phyloP scores from a whole-genome alignment of 2,888 invertebrate species.

The Netelia inedita region DNA sequence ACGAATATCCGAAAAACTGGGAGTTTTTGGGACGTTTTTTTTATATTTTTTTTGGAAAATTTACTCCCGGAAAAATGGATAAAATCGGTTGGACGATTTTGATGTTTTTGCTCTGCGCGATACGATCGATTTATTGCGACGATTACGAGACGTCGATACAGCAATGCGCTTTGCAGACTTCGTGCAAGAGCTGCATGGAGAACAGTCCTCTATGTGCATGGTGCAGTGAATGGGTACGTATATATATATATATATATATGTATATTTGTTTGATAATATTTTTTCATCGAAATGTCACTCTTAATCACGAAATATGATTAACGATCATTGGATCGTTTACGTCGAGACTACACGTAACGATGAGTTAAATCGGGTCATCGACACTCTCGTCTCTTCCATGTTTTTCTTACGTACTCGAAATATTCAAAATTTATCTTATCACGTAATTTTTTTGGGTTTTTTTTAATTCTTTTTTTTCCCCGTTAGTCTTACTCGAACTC shows the following conservation, averaged over 20 bases:
- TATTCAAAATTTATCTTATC: neutral
- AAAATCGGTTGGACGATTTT: conserved; percentile 15
- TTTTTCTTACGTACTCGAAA: neutral
- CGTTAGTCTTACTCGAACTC: conserved; percentile 76
- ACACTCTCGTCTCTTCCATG: neutral
- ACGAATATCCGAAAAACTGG: neutral
- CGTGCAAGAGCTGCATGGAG: conserved; percentile 77
- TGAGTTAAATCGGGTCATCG: conserved; percentile 26
- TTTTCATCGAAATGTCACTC: conserved; percentile 4
- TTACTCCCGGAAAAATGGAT: conserved; percentile 26
- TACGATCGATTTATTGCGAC: conserved; percentile 25
- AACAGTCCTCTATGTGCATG: conserved; percentile 75
- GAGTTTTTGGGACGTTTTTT: neutral
- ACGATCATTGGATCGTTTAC: too few species aligned
- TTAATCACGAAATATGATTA: conserved; percentile 13
- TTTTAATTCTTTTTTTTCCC: neutral
- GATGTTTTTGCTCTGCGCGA: conserved; percentile 10
- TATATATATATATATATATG: neutral
- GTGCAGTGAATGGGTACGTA: conserved; percentile 79
- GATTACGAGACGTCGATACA: conserved; percentile 51
- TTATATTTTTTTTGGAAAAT: neutral
- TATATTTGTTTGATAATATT: conserved; percentile 30
- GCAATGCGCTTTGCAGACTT: conserved; percentile 73
- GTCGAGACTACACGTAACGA: neutral
- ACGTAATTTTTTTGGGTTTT: neutral